Evolutionary conservation across 2,888 invertebrate species (phyloP), one percentile per base, ranked within the genome.

Genomic region (Noctua janthina): DNA sequence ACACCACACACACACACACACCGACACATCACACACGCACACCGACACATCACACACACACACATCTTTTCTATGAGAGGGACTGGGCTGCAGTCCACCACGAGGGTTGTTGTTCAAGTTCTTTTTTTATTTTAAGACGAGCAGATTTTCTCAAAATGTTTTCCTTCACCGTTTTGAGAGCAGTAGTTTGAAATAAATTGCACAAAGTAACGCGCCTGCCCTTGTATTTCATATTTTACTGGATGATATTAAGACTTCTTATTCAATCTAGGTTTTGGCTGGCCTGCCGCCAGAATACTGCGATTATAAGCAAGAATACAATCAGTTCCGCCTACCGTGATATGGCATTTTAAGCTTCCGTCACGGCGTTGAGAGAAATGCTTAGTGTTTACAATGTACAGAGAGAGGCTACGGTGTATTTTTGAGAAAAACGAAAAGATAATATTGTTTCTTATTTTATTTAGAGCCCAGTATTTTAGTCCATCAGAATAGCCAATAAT

Each of bases 271-370:
- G 66, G 35, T 73, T 85, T 74, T 72, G 67, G 76, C 88, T 85
- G 85, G 88, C 71, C 54, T 69, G 43, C 17, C 73, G 88, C 88
- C 85, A 85, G 76, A 29, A 56, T 75, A 49, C 54, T 75, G 69
- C 74, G 70, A 84, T 84, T 85, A 85, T 87, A 85, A 87, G 84
- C 79, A 87, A 84, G 84, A 79, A 86, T 71, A 74, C 64, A 76
- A 87, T 84, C 80, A 80, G 80, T 85, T 87, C 74, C 80, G 71
- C 80, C 70, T 74, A 76, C 87, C 68, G 54, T 74, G 85, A 85
- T 87, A 87, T 87, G 85, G 76, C 80, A 84, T 85, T 85, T 68
- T 80, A 87, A 76, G 80, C 74, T 84, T 84, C 80, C 85, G 87
- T 76, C 76, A 74, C 35, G 17, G 43, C 66, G 79, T 68, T 80